Conservation (phyloP, 2,113 vertebrate genomes). For the Spheniscus mendiculus region DNA sequence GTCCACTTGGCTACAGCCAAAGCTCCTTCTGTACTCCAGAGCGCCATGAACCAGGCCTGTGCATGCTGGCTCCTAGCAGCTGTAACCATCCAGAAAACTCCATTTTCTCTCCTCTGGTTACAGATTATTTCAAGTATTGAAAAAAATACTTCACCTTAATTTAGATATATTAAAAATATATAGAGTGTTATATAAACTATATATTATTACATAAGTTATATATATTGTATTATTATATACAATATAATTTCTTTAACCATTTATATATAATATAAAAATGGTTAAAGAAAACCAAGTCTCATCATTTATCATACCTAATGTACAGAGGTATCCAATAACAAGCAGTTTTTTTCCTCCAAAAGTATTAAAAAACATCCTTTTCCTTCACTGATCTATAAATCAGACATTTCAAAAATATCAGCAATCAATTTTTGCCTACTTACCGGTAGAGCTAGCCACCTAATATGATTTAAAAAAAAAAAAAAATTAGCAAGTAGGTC, state of each 20-base stretch:
- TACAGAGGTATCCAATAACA: not conserved
- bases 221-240: not conserved
- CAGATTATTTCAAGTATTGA: not conserved
- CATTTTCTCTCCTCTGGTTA: not conserved
- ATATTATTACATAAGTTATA: not conserved
- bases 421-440: not conserved
- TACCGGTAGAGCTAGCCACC: not conserved
- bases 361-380: not conserved
- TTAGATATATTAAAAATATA: not conserved
- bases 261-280: too few species aligned
- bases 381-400: not conserved
- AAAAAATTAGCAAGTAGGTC: not conserved
- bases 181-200: too few species aligned
- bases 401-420: not conserved
- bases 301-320: not conserved
- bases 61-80: not conserved
- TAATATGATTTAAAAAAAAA: too few species aligned
- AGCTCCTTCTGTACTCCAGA: not conserved
- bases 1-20: not conserved
- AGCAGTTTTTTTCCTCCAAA: not conserved
- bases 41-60: too few species aligned
- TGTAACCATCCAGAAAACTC: not conserved
- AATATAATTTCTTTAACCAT: not conserved
- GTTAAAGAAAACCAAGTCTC: not conserved
- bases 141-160: not conserved